Percentiles rank a stretch among this genome's conserved stretches.
Evolutionary conservation across 2,113 vertebrate genomes (phyloP).

Genomic region (Scopus umbretta): DNA sequence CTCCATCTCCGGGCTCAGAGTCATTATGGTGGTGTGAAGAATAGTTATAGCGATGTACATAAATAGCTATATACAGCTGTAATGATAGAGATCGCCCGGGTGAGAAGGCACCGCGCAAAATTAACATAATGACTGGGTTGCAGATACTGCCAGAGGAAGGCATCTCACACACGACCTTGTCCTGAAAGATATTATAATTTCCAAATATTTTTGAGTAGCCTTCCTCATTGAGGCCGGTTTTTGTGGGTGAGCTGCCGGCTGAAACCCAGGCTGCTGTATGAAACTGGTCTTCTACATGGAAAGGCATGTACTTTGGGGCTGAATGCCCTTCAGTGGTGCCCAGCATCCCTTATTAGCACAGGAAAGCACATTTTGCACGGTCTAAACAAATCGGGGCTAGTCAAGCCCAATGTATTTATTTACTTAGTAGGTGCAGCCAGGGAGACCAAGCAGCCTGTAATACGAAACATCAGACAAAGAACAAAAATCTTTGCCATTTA

Average conservation of each 20-base stretch:
- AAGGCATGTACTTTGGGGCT: background rate
- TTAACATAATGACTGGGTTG: background rate
- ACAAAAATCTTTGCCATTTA: background rate
- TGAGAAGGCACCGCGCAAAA: background rate
- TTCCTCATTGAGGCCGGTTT: background rate
- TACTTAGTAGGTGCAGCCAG: background rate
- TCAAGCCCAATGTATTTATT: background rate
- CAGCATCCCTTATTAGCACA: background rate
- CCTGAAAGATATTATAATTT: background rate
- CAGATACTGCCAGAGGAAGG: background rate
- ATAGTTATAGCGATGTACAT: background rate
- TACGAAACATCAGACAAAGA: background rate
- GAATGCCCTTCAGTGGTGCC: background rate
- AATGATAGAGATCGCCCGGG: fast-evolving
- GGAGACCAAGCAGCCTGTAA: background rate
- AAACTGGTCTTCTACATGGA: background rate
- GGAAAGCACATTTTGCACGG: background rate
- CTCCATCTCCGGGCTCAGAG: background rate
- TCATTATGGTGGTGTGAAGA: background rate
- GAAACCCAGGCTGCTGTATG: background rate
- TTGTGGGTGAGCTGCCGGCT: background rate
- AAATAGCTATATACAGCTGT: background rate
- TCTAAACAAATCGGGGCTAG: background rate
- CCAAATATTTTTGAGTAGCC: background rate
- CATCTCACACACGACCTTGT: background rate